Conservation (phyloP, 2,113 vertebrate genomes). For the Cnemophilus loriae region DNA sequence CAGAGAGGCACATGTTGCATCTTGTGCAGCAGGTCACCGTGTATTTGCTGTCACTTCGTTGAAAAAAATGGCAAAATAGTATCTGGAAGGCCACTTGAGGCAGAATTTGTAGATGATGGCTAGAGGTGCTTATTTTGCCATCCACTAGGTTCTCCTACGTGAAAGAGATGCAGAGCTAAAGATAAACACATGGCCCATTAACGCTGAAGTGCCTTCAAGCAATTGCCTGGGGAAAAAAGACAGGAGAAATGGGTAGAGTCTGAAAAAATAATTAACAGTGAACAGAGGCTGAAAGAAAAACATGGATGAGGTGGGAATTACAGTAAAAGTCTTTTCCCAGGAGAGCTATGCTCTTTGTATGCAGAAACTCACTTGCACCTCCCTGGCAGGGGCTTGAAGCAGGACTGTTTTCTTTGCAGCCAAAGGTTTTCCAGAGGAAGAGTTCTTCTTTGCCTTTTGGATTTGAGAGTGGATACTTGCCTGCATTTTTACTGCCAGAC, state of each 20-base stretch:
- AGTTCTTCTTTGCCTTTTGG: background rate
- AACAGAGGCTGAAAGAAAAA: background rate
- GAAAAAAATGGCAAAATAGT: background rate
- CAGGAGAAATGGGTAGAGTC: background rate
- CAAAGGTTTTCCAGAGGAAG: background rate
- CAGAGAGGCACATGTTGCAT: background rate
- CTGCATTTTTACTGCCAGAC: background rate
- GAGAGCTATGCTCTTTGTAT: background rate
- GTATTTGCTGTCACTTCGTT: background rate
- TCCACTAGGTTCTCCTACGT: background rate
- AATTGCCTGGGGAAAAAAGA: slow-evolving; percentile 8
- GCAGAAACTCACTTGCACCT: background rate
- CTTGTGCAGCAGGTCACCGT: background rate
- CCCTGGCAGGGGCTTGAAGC: background rate
- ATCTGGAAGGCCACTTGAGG: background rate
- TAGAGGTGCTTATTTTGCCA: background rate
- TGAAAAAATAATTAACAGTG: slow-evolving; percentile 42
- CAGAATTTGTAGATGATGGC: background rate
- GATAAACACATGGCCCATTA: slow-evolving; percentile 30
- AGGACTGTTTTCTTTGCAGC: background rate
- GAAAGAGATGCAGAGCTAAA: slow-evolving; percentile 8
- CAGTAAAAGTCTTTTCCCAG: background rate
- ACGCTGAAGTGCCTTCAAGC: background rate
- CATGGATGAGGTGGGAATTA: background rate
- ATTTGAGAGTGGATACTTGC: background rate